phyloP scores from a whole-genome alignment of 2,797 vertebrate genomes.

The Hyperoplus immaculatus region DNA sequence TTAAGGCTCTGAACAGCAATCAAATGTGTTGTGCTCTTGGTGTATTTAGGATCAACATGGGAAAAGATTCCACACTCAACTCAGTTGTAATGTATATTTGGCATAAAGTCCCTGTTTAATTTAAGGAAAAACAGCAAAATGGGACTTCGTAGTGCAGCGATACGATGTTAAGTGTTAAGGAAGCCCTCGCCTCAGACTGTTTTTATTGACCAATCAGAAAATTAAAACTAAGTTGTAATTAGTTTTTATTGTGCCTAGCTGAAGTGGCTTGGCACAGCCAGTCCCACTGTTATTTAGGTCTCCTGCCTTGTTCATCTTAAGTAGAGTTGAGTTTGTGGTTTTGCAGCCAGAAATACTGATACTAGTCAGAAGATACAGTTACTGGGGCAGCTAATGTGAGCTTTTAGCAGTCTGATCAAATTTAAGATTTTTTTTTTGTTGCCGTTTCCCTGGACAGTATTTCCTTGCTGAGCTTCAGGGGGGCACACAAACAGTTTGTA shows the following conservation, averaged over 20 bases:
- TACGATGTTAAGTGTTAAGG: conserved; percentile 28
- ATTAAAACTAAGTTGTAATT: conserved; percentile 14
- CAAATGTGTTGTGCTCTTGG: conserved; percentile 11
- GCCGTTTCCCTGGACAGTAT: too few relatives aligned
- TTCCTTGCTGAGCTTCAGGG: too few relatives aligned
- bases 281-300: background rate
- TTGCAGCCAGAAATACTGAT: conserved; percentile 1
- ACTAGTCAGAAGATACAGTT: too few relatives aligned
- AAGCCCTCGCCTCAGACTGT: conserved; percentile 10
- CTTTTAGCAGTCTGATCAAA: background rate
- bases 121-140: conserved; percentile 22
- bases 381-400: background rate
- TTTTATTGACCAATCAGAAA: conserved; percentile 26
- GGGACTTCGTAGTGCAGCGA: conserved; percentile 23
- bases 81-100: conserved; percentile 23
- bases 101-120: background rate
- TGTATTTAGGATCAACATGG: conserved; percentile 13
- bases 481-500: too few relatives aligned
- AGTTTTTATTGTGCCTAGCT: background rate
- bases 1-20: conserved; percentile 41
- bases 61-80: background rate
- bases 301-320: too few relatives aligned
- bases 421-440: too few relatives aligned
- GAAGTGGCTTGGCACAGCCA: conserved; percentile 9
- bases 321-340: conserved; percentile 9